Conservation (phyloP, 2,113 vertebrate species). For the Jaculus jaculus region DNA sequence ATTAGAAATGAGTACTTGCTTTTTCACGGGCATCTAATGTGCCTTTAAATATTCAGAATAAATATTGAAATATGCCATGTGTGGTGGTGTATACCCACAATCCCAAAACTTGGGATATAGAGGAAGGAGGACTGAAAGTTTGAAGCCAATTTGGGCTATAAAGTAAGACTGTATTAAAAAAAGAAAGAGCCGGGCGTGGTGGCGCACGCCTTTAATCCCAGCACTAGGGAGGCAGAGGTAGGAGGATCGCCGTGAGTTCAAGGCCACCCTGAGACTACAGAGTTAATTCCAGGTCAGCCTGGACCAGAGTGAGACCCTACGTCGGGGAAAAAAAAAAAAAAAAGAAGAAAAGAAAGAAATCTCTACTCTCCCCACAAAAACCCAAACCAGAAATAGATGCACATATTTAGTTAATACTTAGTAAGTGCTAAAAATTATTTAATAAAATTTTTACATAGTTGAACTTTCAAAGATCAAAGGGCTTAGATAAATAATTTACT, state of each 20-base stretch:
- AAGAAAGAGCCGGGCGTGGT: too few relatives aligned
- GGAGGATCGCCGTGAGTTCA: too few relatives aligned
- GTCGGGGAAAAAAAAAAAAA: too few relatives aligned
- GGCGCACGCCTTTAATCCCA: too few relatives aligned
- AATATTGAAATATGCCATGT: not conserved
- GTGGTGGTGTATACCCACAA: not conserved
- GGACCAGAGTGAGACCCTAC: too few relatives aligned
- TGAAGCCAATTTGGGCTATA: not conserved
- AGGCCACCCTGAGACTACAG: too few relatives aligned
- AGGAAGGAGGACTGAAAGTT: not conserved
- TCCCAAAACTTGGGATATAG: not conserved
- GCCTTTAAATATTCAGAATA: constrained; percentile 18
- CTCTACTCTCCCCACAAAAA: too few relatives aligned
- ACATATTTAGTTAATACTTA: constrained; percentile 34
- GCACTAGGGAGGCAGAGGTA: too few relatives aligned
- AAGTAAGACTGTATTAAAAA: not conserved
- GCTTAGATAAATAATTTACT: constrained; percentile 48
- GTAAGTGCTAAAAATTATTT: constrained; percentile 47
- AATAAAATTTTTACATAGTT: constrained; percentile 57
- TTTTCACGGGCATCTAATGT: constrained; percentile 40
- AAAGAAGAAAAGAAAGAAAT: not conserved
- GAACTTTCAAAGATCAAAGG: constrained; percentile 44
- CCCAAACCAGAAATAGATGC: not conserved
- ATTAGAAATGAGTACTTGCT: constrained; percentile 3
- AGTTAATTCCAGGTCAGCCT: too few relatives aligned